These are phyloP conservation scores for Bombus vancouverensis DNA, from an alignment of 1,140 invertebrate species.

Conservation along the genomic window DNA sequence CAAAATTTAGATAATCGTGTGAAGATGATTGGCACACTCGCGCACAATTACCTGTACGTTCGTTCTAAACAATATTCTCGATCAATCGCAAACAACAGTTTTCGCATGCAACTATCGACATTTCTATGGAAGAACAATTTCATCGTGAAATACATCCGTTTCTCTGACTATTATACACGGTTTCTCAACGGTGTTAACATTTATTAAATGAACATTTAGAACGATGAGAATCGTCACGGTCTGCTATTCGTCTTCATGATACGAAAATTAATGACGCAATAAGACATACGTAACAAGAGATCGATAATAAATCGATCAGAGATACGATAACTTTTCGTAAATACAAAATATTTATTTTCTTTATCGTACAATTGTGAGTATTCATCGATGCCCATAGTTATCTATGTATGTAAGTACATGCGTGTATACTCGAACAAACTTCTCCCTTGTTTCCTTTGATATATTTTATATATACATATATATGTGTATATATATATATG, in stretches of 20 bases:
- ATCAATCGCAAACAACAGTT: not conserved
- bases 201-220: not conserved
- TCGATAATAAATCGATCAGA: not conserved
- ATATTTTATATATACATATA: not conserved
- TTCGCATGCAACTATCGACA: constrained; percentile 2
- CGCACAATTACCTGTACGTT: not conserved
- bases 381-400: not conserved
- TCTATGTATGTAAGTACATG: too few species aligned
- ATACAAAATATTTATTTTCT: constrained; percentile 62
- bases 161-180: not conserved
- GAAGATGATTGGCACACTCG: not conserved
- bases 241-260: not conserved
- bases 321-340: not conserved
- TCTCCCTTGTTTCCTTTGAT: not conserved
- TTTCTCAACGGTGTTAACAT: not conserved
- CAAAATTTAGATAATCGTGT: not conserved
- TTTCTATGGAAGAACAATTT: not conserved
- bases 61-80: not conserved
- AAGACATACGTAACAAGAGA: not conserved
- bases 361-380: constrained; percentile 37
- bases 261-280: not conserved
- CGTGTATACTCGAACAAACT: not conserved
- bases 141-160: not conserved
- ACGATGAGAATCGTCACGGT: not conserved
- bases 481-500: too few species aligned